Base-by-base conservation (phyloP, 2,113 vertebrate species). In the Mohoua ochrocephala region DNA sequence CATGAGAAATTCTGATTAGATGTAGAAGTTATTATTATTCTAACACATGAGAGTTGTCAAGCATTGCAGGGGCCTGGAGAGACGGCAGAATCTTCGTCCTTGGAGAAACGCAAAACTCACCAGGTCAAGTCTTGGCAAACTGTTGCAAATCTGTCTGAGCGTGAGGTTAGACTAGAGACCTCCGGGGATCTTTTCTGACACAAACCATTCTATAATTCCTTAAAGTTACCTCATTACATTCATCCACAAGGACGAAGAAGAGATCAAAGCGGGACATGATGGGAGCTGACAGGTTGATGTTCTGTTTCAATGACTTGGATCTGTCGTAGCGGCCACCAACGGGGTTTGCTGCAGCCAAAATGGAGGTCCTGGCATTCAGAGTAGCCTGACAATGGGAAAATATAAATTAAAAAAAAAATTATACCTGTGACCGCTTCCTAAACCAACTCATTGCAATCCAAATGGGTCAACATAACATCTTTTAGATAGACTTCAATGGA, bases 221-320 rank as follows among this genome's bases (percentile, higher is more conserved):
- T 44, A 39, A 39, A n/a, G 67, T 91, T 97, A 99, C 99, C 99
- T 99, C 99, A 78, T 99, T 99, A 70, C 99, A 99, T 82, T 99
- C 99, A 84, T 99, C 99, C 96, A 99, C 99, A 89, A 99, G 98
- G 97, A 99, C 99, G 97, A 99, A 99, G 98, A 99, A 99, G 87
- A 99, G 99, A 98, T 99, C 99, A 69, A 99, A 99, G 87, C 99
- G 98, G 57, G 99, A 99, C 99, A 99, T 99, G 97, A 99, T 99
- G 63, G 99, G 99, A 45, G 99, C 99, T 1, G 98, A 98, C 84
- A 99, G 97, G 96, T 99, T 99, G 87, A 99, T 98, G 53, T 99
- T 99, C 97, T 99, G 99, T 96, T 99, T 99, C 97, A 99, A 97
- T 5, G 99, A 99, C 97, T 99, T 99, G 81, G 99, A 98, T 94